A percentile compares a stretch with the other conserved stretches of the same genome.
phyloP scores from a whole-genome alignment of 2,113 vertebrate genomes.

The Colius striatus region DNA sequence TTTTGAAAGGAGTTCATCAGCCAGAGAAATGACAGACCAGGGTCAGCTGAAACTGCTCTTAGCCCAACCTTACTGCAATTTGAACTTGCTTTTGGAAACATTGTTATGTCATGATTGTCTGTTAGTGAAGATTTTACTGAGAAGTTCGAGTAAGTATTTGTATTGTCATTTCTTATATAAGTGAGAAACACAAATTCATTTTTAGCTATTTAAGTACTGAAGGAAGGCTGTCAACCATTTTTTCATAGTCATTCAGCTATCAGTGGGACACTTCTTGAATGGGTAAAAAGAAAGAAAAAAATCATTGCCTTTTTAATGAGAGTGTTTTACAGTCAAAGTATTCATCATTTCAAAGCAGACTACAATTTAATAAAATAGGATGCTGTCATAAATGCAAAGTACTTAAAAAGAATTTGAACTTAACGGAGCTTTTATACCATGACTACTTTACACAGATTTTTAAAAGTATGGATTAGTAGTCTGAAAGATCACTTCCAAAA shows the following conservation, averaged over 20 bases:
- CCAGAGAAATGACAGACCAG: slow-evolving; percentile 75
- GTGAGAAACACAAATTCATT: neutral
- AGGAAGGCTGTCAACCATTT: neutral
- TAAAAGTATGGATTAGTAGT: neutral
- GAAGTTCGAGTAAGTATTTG: slow-evolving; percentile 85
- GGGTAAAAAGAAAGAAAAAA: neutral
- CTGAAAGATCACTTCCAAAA: neutral
- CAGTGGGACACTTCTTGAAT: neutral
- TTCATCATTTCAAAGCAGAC: neutral
- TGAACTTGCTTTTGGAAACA: slow-evolving; percentile 86
- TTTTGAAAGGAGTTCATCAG: slow-evolving; percentile 83
- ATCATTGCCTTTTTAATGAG: neutral
- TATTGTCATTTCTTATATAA: neutral
- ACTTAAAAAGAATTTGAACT: neutral
- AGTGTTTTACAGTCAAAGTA: neutral
- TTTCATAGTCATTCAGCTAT: neutral
- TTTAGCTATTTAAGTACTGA: neutral
- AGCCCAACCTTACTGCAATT: slow-evolving; percentile 88
- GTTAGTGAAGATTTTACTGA: slow-evolving; percentile 86
- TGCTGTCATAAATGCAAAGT: neutral
- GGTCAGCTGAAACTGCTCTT: slow-evolving; percentile 89
- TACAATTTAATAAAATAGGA: neutral
- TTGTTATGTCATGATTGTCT: slow-evolving; percentile 86
- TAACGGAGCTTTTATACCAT: neutral
- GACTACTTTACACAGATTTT: neutral